These are phyloP conservation scores for Blastomussa wellsi DNA, from an alignment of 92 coral and sea anemone species.

Conservation along the genomic window DNA sequence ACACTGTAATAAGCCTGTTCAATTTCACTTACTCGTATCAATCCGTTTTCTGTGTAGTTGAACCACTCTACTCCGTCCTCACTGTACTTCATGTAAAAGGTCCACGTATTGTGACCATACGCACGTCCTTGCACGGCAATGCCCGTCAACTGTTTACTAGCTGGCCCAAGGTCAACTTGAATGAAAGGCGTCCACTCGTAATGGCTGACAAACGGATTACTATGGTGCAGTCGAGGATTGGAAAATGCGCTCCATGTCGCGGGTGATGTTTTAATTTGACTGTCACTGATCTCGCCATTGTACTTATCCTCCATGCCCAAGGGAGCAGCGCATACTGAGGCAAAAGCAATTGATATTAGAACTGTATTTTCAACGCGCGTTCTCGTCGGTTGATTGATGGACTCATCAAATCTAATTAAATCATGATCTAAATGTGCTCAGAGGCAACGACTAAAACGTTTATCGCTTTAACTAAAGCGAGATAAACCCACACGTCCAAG, in stretches of 20 bases:
- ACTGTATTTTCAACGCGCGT: background rate
- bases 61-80: slow-evolving; percentile 47
- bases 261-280: slow-evolving; percentile 2
- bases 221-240: slow-evolving; percentile 40
- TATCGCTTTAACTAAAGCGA: too few species aligned
- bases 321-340: slow-evolving; percentile 23
- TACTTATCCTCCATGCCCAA: slow-evolving; percentile 38
- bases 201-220: background rate
- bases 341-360: background rate
- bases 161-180: slow-evolving; percentile 56
- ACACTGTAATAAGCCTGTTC: too few species aligned
- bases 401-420: too few species aligned
- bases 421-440: too few species aligned
- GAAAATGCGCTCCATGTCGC: background rate
- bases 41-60: slow-evolving; percentile 46
- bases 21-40: slow-evolving; percentile 19
- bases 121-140: slow-evolving; percentile 43
- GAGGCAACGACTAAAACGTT: too few species aligned
- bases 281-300: background rate
- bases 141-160: slow-evolving; percentile 26
- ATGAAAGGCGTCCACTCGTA: slow-evolving; percentile 27
- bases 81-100: slow-evolving; percentile 24
- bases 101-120: slow-evolving; percentile 22
- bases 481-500: too few species aligned
- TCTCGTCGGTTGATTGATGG: background rate